Base-by-base conservation (phyloP, 2,888 invertebrate genomes). In the Theretra japonica region DNA sequence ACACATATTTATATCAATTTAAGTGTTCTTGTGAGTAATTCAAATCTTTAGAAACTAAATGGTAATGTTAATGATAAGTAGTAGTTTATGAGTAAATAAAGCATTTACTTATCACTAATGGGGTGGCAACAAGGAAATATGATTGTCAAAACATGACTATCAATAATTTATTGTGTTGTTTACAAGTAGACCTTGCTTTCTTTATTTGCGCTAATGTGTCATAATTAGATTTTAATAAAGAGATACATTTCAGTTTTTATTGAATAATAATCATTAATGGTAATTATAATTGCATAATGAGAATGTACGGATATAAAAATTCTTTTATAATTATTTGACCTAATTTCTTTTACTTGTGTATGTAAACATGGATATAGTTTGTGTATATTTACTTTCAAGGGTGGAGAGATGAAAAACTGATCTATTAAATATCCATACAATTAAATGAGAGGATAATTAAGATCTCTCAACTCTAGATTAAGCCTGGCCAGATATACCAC, bases 141-240 rank as follows among this genome's bases (percentile, higher is more conserved):
- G 70, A 60, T 30, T 70, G 70, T 48, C 70, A 59, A 70, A 72
- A 69, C 60, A 74, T 33, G 65, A 62, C 70, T 74, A 75, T 72
- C 73, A 70, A 68, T 15, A 30, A 70, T 72, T 76, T 73, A 73
- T 62, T 68, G 56, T 68, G 70, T 65, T 76, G 75, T 76, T 76
- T 75, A 72, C 56, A 70, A 74, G 73, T 71, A 73, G 59, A 5
- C 1, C 4, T 48, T 41, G 23, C 65, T 48, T 65, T 65, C 65
- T 65, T 70, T 73, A 17, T 53, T 71, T 70, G 69, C 56, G 58
- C 23, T 70, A 73, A 73, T 73, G 73, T 60, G 56, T 60, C 70
- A 62, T 58, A 73, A 70, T 72, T 70, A 59, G 70, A 70, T 73
- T 59, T 56, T 62, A 69, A 71, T 70, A 28, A 69, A 70, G 33